These are phyloP conservation scores for Globodera rostochiensis DNA, from an alignment of 1,140 invertebrate species.

Conservation along the genomic window DNA sequence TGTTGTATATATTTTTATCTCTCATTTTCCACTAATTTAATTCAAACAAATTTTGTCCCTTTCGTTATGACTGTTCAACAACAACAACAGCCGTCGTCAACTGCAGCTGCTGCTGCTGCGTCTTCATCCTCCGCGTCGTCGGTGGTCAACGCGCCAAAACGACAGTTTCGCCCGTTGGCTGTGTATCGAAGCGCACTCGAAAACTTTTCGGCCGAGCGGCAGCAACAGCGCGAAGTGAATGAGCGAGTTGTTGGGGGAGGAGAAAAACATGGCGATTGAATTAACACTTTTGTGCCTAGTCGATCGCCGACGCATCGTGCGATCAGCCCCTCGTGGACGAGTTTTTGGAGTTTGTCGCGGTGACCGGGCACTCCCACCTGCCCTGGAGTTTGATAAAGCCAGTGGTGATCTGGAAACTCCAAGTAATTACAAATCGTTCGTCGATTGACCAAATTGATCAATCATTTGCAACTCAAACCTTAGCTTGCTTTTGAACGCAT, in stretches of 20 bases:
- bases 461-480: too few species aligned
- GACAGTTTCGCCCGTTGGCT: constrained; percentile 17
- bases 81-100: background rate
- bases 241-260: background rate
- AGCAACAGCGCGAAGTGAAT: background rate
- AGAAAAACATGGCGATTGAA: too few species aligned
- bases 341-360: constrained; percentile 39
- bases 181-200: constrained; percentile 17
- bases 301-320: background rate
- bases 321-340: constrained; percentile 43
- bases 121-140: constrained; percentile 4
- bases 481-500: too few species aligned
- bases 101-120: background rate
- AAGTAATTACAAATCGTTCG: constrained; percentile 29
- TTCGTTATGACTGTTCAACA: background rate
- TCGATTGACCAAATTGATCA: too few species aligned
- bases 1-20: too few species aligned
- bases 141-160: background rate
- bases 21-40: too few species aligned
- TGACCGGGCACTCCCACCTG: constrained; percentile 31
- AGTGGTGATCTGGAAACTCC: constrained; percentile 57
- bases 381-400: constrained; percentile 45
- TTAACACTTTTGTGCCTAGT: background rate
- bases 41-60: background rate
- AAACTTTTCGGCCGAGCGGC: constrained; percentile 1